Percentiles rank a stretch among this genome's conserved stretches.
Conservation (phyloP, 92 coral and sea anemone genomes). For the Palythoa grandiflora region DNA sequence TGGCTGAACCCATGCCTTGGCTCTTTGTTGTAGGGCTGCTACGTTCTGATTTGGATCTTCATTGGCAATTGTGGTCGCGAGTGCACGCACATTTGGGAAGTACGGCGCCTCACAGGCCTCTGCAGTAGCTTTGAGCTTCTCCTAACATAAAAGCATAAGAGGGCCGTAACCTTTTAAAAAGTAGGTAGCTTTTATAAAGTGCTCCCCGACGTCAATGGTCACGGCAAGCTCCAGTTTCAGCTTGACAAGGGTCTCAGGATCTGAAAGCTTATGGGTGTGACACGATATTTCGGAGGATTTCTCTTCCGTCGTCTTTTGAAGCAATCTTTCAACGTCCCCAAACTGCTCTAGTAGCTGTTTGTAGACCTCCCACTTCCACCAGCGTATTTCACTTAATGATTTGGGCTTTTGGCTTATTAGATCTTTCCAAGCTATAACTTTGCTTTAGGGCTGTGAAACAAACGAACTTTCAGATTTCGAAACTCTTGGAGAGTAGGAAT, state of each 20-base stretch:
- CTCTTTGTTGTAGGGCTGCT: constrained; percentile 34
- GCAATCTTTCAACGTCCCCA: constrained; percentile 63
- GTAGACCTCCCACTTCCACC: constrained; percentile 65
- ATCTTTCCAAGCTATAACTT: too few species aligned
- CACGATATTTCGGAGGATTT: constrained; percentile 55
- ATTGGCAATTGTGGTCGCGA: constrained; percentile 43
- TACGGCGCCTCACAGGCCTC: constrained; percentile 45
- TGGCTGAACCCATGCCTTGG: constrained; percentile 45
- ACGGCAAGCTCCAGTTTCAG: constrained; percentile 63
- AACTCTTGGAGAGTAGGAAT: too few species aligned
- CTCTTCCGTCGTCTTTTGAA: constrained; percentile 55
- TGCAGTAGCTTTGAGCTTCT: constrained; percentile 54
- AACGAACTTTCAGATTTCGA: too few species aligned
- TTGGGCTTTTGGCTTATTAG: too few species aligned
- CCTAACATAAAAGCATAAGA: constrained; percentile 64
- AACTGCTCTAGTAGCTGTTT: constrained; percentile 62
- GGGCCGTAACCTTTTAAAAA: constrained; percentile 44
- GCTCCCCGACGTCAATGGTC: constrained; percentile 11
- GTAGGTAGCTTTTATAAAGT: constrained; percentile 41
- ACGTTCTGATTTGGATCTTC: constrained; percentile 41
- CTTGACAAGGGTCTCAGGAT: constrained; percentile 52
- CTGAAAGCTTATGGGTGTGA: constrained; percentile 46
- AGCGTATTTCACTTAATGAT: too few species aligned
- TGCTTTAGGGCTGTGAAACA: too few species aligned
- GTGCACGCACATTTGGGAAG: constrained; percentile 51